These are phyloP conservation scores for Drosophila borborema DNA, from an alignment of 2,888 invertebrate species.

Conservation along the genomic window DNA sequence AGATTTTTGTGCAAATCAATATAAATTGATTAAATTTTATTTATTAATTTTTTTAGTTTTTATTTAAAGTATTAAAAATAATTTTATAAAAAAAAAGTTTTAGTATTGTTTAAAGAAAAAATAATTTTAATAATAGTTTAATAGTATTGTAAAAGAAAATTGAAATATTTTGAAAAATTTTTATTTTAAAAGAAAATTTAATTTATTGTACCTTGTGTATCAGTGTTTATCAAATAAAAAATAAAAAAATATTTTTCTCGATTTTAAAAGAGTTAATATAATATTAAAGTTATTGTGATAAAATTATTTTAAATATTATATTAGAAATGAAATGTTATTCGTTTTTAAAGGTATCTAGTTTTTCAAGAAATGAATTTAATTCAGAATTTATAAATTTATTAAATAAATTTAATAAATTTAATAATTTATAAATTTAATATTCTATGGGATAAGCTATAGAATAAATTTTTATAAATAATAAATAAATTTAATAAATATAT, in stretches of 20 bases:
- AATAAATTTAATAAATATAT: background rate
- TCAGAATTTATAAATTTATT: slow-evolving; percentile 62
- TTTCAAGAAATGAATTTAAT: slow-evolving; percentile 88
- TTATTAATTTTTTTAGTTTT: slow-evolving; percentile 85
- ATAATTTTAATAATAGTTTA: slow-evolving; percentile 86
- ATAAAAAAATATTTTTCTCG: background rate
- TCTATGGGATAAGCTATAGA: slow-evolving; percentile 1
- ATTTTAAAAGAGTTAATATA: slow-evolving; percentile 1
- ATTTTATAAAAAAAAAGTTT: background rate
- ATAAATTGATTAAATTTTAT: slow-evolving; percentile 65
- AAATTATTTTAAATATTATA: background rate
- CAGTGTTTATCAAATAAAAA: slow-evolving; percentile 82
- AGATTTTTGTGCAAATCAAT: slow-evolving; percentile 79
- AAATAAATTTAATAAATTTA: background rate
- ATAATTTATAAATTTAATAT: background rate
- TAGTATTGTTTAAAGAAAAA: slow-evolving; percentile 84
- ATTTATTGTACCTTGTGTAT: slow-evolving; percentile 90
- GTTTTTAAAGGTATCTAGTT: slow-evolving; percentile 89
- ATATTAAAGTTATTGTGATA: background rate
- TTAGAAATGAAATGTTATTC: slow-evolving; percentile 86
- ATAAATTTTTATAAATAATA: slow-evolving; percentile 1
- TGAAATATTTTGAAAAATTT: background rate
- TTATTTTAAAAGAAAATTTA: slow-evolving; percentile 85
- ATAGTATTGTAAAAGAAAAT: slow-evolving; percentile 87
- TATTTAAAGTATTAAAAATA: slow-evolving; percentile 52